Evolutionary conservation across 2,888 invertebrate genomes (phyloP).

Genomic region (Teleogryllus oceanicus): DNA sequence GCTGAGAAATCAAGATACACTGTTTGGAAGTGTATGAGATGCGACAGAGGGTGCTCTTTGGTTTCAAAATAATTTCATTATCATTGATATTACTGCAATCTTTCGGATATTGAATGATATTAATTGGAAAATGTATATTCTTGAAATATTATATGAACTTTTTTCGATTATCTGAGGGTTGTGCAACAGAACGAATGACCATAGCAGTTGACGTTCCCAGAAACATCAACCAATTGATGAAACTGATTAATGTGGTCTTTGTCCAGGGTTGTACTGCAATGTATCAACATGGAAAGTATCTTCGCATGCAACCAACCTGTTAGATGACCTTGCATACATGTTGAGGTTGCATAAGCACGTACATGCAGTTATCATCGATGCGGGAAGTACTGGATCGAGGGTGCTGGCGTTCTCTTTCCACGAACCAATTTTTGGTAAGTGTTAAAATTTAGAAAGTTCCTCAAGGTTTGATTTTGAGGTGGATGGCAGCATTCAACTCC

Average conservation of each 20-base stretch:
- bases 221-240: not conserved
- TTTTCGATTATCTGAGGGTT: too few species aligned
- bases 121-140: too few species aligned
- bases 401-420: constrained; percentile 80
- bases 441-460: not conserved
- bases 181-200: too few species aligned
- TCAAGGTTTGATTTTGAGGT: not conserved
- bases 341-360: constrained; percentile 67
- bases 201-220: too few species aligned
- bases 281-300: constrained; percentile 32
- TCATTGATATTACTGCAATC: too few species aligned
- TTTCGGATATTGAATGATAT: too few species aligned
- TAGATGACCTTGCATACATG: constrained; percentile 69
- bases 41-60: not conserved
- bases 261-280: constrained; percentile 29
- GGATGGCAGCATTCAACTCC: not conserved
- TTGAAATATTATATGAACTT: too few species aligned
- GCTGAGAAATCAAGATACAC: too few species aligned
- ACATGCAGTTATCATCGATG: constrained; percentile 88
- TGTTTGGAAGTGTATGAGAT: too few species aligned
- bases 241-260: not conserved
- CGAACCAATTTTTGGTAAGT: constrained; percentile 52
- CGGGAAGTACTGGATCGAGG: constrained; percentile 89
- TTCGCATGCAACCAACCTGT: constrained; percentile 46
- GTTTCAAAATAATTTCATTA: too few species aligned